Evolutionary conservation across 2,888 invertebrate species (phyloP), one percentile per base, ranked within the genome.

Genomic region (Sympetrum striolatum): DNA sequence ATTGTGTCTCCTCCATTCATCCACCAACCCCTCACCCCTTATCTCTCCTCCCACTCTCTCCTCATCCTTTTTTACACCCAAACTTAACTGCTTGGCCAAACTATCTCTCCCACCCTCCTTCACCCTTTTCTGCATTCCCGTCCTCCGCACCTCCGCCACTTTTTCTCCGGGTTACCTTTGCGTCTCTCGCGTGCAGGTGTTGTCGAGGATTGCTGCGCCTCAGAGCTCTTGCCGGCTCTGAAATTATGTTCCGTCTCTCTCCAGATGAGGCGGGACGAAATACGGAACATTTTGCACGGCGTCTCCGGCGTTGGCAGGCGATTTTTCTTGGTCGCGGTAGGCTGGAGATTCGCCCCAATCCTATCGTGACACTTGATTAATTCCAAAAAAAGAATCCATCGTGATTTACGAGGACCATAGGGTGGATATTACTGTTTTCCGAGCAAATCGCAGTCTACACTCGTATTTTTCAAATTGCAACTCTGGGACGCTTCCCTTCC

Each of bases 1-100:
- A 31, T 39, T 37, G 60, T 64, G 22, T 64, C 60, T 64, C 86
- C 86, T 86, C 86, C 86, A 86, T 86, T 86, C 86, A 86, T 86
- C 35, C 86, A 15, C 37, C 86, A 58, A 86, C 60, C 60, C 3
- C 39, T 37, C 39, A 10, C 80, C 35, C 82, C 86, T 58, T 58
- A 25, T 82, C 82, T 80, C 37, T 80, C 80, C 37, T 80, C 37
- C 22, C 80, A 4, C 80, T 0, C 53, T 31, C 39, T 39, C 39
- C 48, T 31, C 81, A 22, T 53, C 48, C 35, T 53, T 82, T 60
- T 60, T 60, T 53, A 73, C 73, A 31, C 31, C 73, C 31, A 18
- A 53, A 53, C 53, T 53, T 53, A 53, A 53, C 53, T 53, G 53
- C 53, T 53, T 53, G 53, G 18, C 73, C 73, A 60, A 58, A 60